Percentiles rank a stretch among this genome's conserved stretches.
Conservation (phyloP, 2,888 invertebrate species). For the Apocheima hispidaria region DNA sequence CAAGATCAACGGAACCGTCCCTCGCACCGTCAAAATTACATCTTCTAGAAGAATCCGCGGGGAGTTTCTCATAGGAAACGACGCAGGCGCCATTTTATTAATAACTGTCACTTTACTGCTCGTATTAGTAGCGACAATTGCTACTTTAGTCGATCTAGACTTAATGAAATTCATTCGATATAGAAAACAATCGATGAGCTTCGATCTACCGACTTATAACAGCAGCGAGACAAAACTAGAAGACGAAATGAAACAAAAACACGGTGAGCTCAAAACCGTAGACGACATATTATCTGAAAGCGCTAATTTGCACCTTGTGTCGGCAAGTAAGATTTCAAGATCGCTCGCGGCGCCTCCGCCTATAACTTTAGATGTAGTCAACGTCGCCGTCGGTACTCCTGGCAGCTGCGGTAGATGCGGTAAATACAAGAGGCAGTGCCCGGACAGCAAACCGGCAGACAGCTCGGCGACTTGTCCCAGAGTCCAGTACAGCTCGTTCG, state of each 20-base stretch:
- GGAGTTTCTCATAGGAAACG: conserved; percentile 60
- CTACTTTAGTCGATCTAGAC: conserved; percentile 78
- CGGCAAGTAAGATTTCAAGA: conserved; percentile 56
- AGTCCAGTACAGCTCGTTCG: conserved; percentile 68
- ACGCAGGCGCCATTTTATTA: conserved; percentile 65
- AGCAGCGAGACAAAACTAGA: conserved; percentile 52
- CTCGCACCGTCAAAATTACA: conserved; percentile 65
- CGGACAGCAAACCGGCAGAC: conserved; percentile 53
- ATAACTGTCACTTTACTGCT: conserved; percentile 63
- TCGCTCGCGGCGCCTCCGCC: conserved; percentile 58
- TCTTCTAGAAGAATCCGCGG: conserved; percentile 62
- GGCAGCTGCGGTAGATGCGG: conserved; percentile 76
- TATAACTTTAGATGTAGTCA: conserved; percentile 75
- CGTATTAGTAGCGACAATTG: conserved; percentile 64
- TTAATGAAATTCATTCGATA: conserved; percentile 62
- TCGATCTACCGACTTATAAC: conserved; percentile 72
- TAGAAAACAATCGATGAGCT: conserved; percentile 64
- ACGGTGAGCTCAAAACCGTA: conserved; percentile 51
- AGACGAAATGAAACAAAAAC: conserved; percentile 48
- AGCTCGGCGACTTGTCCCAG: conserved; percentile 65
- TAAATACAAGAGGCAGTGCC: conserved; percentile 76
- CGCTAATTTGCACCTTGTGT: conserved; percentile 61
- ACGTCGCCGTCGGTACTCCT: conserved; percentile 63
- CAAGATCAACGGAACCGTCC: conserved; percentile 67
- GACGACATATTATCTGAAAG: conserved; percentile 58